A percentile compares a stretch with the other conserved stretches of the same genome.
Conservation (phyloP, 2,888 invertebrate species). For the Prosopocoilus inquinatus region DNA sequence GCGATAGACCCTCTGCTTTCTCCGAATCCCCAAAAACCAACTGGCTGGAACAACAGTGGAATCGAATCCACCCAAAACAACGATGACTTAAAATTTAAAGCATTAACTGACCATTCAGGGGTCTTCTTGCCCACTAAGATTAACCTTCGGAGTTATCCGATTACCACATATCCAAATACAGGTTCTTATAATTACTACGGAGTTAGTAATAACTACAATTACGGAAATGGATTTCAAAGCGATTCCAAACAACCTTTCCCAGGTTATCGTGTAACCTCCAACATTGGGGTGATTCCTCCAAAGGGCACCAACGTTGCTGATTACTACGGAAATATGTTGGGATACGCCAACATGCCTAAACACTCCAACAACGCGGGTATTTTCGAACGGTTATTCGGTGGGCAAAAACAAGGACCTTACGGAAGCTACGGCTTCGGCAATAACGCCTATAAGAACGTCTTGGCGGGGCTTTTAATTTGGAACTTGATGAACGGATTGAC, state of each 20-base stretch:
- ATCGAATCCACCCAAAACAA: background rate
- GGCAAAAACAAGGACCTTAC: constrained; percentile 12
- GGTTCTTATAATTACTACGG: constrained; percentile 23
- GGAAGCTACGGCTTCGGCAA: constrained; percentile 31
- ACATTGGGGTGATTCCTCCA: constrained; percentile 17
- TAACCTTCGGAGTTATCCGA: background rate
- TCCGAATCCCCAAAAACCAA: constrained; percentile 16
- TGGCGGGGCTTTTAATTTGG: constrained; percentile 43
- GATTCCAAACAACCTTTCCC: constrained; percentile 13
- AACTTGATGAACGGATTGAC: constrained; percentile 38
- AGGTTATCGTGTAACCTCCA: constrained; percentile 12
- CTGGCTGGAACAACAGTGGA: background rate
- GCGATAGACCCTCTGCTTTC: background rate
- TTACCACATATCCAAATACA: constrained; percentile 15
- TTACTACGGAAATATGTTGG: constrained; percentile 22
- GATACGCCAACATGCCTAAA: constrained; percentile 16
- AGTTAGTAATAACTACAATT: constrained; percentile 20
- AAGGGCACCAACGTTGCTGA: constrained; percentile 5
- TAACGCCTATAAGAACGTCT: constrained; percentile 39
- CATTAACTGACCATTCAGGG: no score
- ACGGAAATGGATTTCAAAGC: constrained; percentile 18
- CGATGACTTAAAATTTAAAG: background rate
- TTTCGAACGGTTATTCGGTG: background rate
- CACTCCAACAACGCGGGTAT: constrained; percentile 10
- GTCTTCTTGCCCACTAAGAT: no score